Percentiles rank a stretch among this genome's conserved stretches.
Conservation (phyloP, 2,113 vertebrate genomes). For the Gobiocypris rarus region DNA sequence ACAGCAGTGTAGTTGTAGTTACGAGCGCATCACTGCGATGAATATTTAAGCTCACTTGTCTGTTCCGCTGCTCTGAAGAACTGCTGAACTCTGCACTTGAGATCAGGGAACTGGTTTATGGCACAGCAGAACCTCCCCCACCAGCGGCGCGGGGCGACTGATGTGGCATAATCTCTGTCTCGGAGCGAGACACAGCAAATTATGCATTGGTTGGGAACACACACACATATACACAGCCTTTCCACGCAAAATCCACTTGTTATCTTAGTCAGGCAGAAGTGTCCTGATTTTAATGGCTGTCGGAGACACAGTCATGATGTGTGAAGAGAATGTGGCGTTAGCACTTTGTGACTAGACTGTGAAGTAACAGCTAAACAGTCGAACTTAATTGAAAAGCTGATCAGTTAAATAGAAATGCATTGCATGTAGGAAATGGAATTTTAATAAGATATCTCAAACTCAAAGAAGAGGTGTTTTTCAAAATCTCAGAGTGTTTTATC, state of each 20-base stretch:
- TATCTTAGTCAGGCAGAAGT: constrained; percentile 49
- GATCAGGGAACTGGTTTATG: constrained; percentile 22
- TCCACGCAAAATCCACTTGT: constrained; percentile 48
- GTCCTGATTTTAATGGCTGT: constrained; percentile 49
- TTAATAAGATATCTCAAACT: background rate
- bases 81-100: constrained; percentile 43
- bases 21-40: background rate
- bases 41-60: constrained; percentile 36
- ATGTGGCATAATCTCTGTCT: constrained; percentile 47
- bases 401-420: constrained; percentile 17
- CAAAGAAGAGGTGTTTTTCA: background rate
- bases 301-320: constrained; percentile 23
- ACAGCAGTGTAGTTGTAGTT: constrained; percentile 10
- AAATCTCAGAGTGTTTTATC: background rate
- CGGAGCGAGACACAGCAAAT: constrained; percentile 41
- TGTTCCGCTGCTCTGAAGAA: constrained; percentile 18
- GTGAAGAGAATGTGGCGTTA: constrained; percentile 37
- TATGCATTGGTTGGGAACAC: constrained; percentile 34
- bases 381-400: constrained; percentile 36
- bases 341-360: constrained; percentile 26
- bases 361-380: constrained; percentile 28
- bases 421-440: background rate
- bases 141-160: background rate
- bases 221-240: constrained; percentile 27
- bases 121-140: constrained; percentile 23